Evolutionary conservation across 2,113 vertebrate species (phyloP), one percentile per base, ranked within the genome.

Genomic region (Melanostigma gelatinosum): DNA sequence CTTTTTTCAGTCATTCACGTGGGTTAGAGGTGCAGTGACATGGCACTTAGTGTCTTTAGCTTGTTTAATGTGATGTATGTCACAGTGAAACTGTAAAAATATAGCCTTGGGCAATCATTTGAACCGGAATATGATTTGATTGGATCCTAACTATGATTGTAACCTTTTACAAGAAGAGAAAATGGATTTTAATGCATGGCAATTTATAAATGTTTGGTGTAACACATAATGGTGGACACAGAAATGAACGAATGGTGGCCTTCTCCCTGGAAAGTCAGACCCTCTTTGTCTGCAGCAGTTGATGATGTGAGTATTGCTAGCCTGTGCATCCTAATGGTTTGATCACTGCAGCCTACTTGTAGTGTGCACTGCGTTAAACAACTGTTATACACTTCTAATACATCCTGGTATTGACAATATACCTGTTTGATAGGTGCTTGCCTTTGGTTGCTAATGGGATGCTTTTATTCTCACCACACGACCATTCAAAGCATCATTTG

Each of bases 321-420:
- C 38, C 24, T 20, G 0, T 71, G 36, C 10, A 48, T 72, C 57
- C 10, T 48, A 73, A 40, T 52, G 32, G 18, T 52, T 18, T 4
- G 12, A 48, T 75, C 46, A 46, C 36, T 27, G 18, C 8, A n/a
- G 27, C 20, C 12, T 36, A 1, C 42, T 60, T 27, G 36, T 24
- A 38, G 24, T 52, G 18, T 88, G 29, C 60, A 80, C 78, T 67
- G 44, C 1, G 15, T 46, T 16, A 24, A 46, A 40, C 50, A 27
- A 54, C 32, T 38, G 22, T 60, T 55, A 71, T 34, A 57, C 50
- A 72, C 54, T 87, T 69, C 42, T 6, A 89, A 87, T 82, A 50
- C 42, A 67, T 87, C 78, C 62, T 82, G 75, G 79, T 86, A 80
- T 20, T 48, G 84, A 79, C 75, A 27, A 15, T 27, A 27, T 10